phyloP scores from a whole-genome alignment of 2,113 vertebrate species.

The Hoplias malabaricus region DNA sequence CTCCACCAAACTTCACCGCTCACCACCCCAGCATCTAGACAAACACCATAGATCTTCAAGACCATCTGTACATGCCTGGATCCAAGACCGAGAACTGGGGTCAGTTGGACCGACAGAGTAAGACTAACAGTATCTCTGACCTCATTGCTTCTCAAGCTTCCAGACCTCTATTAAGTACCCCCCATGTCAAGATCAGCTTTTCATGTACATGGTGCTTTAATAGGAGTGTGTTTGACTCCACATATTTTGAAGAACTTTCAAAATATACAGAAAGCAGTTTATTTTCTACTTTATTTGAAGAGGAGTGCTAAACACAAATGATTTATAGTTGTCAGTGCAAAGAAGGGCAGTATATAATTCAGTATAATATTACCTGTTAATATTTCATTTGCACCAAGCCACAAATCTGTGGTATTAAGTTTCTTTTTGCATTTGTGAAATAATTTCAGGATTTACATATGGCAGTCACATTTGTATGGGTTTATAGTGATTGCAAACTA shows the following conservation, averaged over 20 bases:
- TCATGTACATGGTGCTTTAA: slow-evolving; percentile 31
- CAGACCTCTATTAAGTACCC: slow-evolving; percentile 2
- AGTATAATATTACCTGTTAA: slow-evolving; percentile 6
- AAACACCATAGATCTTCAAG: neutral
- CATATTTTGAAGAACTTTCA: slow-evolving; percentile 1
- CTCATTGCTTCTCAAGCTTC: neutral
- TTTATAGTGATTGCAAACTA: neutral
- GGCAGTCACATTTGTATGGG: neutral
- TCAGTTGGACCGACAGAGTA: neutral
- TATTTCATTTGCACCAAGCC: slow-evolving; percentile 8
- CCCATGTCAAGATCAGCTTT: neutral
- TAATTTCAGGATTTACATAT: slow-evolving; percentile 26
- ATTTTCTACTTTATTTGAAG: neutral
- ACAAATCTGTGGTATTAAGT: slow-evolving; percentile 3
- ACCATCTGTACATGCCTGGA: neutral
- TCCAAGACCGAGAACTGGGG: neutral
- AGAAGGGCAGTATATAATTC: neutral
- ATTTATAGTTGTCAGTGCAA: neutral
- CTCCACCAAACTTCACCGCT: slow-evolving; percentile 64
- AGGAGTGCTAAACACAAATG: neutral
- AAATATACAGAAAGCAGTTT: neutral
- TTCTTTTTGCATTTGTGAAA: slow-evolving; percentile 11
- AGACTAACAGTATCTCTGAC: neutral
- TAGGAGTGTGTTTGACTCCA: slow-evolving; percentile 21
- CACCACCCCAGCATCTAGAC: slow-evolving; percentile 65